Evolutionary conservation across 2,888 invertebrate genomes (phyloP), one percentile per base, ranked within the genome.

Genomic region (Folsomia candida): DNA sequence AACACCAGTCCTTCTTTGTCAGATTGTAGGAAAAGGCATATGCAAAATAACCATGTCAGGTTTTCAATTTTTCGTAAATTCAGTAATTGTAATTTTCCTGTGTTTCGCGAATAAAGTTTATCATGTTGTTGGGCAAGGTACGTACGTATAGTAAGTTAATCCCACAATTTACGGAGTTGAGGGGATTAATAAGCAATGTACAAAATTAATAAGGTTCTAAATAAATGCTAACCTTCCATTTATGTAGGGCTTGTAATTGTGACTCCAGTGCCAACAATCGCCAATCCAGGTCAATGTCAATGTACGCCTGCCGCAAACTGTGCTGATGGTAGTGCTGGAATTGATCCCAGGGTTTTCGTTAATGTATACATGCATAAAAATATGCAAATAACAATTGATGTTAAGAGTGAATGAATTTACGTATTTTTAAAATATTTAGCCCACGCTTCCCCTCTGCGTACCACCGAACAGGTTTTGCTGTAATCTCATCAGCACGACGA

Each of bases 341-440:
- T 76, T 28, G 73, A 73, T 27, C 76, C 76, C 2, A 24, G 76
- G 51, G 66, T 76, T 24, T 69, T 73, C 14, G 72, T 66, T 25
- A 76, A 66, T 63, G 76, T 76, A 54, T 4, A 18, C n/a, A 20
- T 14, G 14, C 51, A 22, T 57, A 61, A 62, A n/a, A 47, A 9
- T 64, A 57, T 4, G 1, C 54, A 2, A 20, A 9, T 27, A 2
- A 51, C 26, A 20, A 29, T 11, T 22, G 6, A 51, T 51, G 4
- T 29, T 18, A 2, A 20, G 14, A 51, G 58, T 51, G 6, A n/a
- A n/a, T n/a, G n/a, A n/a, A n/a, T n/a, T n/a, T n/a, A n/a, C n/a
- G n/a, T n/a, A n/a, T n/a, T n/a, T n/a, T n/a, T n/a, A n/a, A n/a
- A n/a, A n/a, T n/a, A n/a, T 29, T 51, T 20, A 73, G 73, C 62